Percentiles rank a stretch among this genome's conserved stretches.
These are phyloP conservation scores for Synergus japonicus DNA, from an alignment of 2,888 invertebrate species.

Conservation along the genomic window DNA sequence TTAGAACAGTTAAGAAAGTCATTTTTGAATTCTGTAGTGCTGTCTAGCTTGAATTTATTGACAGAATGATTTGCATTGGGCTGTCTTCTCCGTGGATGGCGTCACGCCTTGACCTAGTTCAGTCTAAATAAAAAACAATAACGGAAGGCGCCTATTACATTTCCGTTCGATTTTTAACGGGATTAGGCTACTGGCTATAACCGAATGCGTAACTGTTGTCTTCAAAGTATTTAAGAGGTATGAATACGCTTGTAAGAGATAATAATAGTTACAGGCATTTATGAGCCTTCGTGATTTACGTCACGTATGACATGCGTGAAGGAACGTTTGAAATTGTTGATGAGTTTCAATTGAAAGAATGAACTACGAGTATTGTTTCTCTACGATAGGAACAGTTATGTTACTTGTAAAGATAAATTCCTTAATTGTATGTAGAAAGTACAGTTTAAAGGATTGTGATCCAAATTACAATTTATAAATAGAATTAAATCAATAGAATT, in stretches of 20 bases:
- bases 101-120: neutral
- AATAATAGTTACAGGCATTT: constrained; percentile 23
- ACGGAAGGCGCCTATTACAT: constrained; percentile 28
- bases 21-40: neutral
- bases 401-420: neutral
- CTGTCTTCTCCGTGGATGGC: neutral
- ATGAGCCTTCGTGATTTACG: neutral
- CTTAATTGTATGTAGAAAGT: too few species aligned
- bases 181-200: constrained; percentile 41
- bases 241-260: constrained; percentile 21
- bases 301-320: constrained; percentile 3
- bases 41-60: neutral
- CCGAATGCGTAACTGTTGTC: constrained; percentile 27
- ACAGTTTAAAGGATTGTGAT: neutral
- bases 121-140: constrained; percentile 12
- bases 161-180: constrained; percentile 50
- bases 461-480: neutral
- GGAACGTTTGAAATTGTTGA: neutral
- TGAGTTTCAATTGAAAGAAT: neutral
- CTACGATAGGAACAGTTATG: neutral
- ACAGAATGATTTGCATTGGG: neutral
- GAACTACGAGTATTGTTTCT: neutral
- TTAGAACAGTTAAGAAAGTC: too few species aligned
- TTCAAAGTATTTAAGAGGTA: constrained; percentile 25
- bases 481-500: neutral